These are phyloP conservation scores for Salpingus planirostris DNA, from an alignment of 2,888 invertebrate species.

Conservation along the genomic window DNA sequence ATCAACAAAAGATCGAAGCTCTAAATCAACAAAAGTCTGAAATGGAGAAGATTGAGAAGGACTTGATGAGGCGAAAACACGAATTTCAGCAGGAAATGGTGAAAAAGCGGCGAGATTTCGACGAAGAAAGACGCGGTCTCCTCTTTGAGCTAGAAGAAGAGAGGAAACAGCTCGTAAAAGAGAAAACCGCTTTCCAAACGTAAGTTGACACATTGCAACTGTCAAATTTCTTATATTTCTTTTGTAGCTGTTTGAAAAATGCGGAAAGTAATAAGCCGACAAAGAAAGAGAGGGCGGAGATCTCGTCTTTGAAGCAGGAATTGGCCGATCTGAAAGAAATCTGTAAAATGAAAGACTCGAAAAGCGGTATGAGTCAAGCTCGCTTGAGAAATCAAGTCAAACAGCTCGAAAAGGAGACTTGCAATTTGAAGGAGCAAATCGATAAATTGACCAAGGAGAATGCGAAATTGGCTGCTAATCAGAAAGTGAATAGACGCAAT, in stretches of 20 bases:
- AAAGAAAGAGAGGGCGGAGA: conserved; percentile 63
- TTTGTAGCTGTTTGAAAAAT: neutral
- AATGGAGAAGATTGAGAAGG: conserved; percentile 36
- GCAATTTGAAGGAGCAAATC: conserved; percentile 53
- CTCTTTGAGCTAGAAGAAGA: conserved; percentile 50
- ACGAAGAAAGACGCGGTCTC: conserved; percentile 47
- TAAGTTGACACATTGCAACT: conserved; percentile 14
- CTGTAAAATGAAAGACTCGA: conserved; percentile 62
- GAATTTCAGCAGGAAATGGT: conserved; percentile 47
- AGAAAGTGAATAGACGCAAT: conserved; percentile 47
- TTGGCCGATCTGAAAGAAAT: conserved; percentile 57
- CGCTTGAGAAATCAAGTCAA: conserved; percentile 66
- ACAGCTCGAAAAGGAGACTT: conserved; percentile 61
- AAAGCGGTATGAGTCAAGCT: conserved; percentile 62
- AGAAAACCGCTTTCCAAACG: conserved; percentile 45
- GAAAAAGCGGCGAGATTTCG: conserved; percentile 47
- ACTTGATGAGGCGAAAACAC: conserved; percentile 43
- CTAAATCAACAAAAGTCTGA: conserved; percentile 53
- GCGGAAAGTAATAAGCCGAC: conserved; percentile 31
- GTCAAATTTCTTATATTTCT: neutral
- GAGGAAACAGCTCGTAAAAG: conserved; percentile 52
- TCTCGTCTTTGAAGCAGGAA: conserved; percentile 55
- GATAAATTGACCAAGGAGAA: conserved; percentile 61
- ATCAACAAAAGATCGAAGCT: conserved; percentile 48
- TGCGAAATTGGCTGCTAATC: conserved; percentile 51